Conservation (phyloP, 2,888 invertebrate species). For the Arctia plantaginis region DNA sequence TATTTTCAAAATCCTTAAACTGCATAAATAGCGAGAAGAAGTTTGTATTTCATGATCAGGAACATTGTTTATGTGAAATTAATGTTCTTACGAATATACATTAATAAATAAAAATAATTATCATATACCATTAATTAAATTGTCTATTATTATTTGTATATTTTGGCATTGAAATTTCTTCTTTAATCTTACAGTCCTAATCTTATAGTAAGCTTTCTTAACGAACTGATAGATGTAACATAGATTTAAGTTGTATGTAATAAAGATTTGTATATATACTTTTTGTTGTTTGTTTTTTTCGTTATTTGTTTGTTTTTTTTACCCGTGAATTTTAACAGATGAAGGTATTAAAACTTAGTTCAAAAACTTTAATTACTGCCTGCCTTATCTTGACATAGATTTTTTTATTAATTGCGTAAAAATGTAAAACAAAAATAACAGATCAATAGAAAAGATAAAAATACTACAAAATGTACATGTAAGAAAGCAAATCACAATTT, state of each 20-base stretch:
- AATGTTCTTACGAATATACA: neutral
- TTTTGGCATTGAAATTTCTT: neutral
- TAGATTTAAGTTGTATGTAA: conserved; percentile 69
- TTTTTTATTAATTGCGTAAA: too few relatives aligned
- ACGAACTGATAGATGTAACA: conserved; percentile 85
- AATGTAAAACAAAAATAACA: too few relatives aligned
- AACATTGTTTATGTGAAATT: neutral
- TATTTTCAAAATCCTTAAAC: neutral
- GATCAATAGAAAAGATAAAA: too few relatives aligned
- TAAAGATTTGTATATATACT: conserved; percentile 70
- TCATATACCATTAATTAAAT: neutral
- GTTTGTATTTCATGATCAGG: neutral
- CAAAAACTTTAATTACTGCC: too few relatives aligned
- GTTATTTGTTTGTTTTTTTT: too few relatives aligned
- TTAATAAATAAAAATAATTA: neutral
- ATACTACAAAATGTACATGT: too few relatives aligned
- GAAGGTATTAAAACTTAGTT: too few relatives aligned
- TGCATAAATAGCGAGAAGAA: neutral
- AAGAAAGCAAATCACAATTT: too few relatives aligned
- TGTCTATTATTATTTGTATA: too few relatives aligned
- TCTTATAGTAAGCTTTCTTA: conserved; percentile 58
- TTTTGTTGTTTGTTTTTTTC: conserved; percentile 35
- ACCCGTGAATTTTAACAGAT: too few relatives aligned
- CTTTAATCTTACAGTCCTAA: conserved; percentile 4
- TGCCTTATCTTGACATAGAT: too few relatives aligned